Conservation (phyloP, 1,140 invertebrate genomes). For the Atta texana region DNA sequence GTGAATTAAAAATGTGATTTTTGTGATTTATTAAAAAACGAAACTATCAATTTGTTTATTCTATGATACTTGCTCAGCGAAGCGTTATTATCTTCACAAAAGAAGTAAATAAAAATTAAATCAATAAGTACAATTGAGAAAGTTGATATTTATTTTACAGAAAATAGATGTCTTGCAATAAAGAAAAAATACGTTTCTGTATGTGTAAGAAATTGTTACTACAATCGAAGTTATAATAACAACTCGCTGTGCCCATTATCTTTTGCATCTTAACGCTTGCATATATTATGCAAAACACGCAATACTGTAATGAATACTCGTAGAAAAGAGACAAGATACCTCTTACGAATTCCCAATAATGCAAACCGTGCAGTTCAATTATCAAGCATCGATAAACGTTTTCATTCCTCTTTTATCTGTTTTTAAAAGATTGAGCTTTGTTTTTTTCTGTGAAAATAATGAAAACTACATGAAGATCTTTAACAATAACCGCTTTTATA, state of each 20-base stretch:
- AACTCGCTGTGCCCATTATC: conserved; percentile 3
- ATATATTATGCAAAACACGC: conserved; percentile 21
- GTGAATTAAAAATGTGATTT: conserved; percentile 4
- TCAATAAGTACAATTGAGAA: background rate
- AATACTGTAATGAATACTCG: conserved; percentile 14
- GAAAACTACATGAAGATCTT: background rate
- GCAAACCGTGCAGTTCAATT: conserved; percentile 2
- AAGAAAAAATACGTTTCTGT: background rate
- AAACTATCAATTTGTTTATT: background rate
- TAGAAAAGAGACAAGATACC: background rate
- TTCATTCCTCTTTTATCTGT: background rate
- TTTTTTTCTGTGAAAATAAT: background rate
- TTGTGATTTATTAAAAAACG: background rate
- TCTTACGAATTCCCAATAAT: background rate
- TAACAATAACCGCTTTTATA: background rate
- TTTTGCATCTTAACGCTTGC: conserved; percentile 22
- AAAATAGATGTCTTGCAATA: conserved; percentile 7
- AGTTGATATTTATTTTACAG: background rate
- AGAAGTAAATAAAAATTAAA: background rate
- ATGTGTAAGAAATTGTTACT: background rate
- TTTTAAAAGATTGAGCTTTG: background rate
- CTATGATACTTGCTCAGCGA: background rate
- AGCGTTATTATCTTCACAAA: background rate
- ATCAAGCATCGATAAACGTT: conserved; percentile 5
- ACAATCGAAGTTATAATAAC: background rate